phyloP scores from a whole-genome alignment of 1,140 invertebrate genomes.

The Steinernema feltiae region DNA sequence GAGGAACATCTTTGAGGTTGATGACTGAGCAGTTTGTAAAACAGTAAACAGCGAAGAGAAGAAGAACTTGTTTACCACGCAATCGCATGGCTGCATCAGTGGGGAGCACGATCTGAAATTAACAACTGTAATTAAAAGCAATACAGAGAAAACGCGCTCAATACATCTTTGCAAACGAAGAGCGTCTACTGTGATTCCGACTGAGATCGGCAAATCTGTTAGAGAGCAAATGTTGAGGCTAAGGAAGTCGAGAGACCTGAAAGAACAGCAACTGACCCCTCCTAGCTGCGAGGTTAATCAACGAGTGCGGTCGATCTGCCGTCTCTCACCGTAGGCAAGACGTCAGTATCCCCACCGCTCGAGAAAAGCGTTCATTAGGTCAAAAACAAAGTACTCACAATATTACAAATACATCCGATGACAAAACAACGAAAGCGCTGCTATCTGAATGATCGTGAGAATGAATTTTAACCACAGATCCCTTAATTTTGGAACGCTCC shows the following conservation, averaged over 20 bases:
- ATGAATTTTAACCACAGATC: too few relatives aligned
- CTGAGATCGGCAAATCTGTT: background rate
- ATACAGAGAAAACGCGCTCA: background rate
- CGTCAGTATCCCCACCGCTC: background rate
- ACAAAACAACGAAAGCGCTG: too few relatives aligned
- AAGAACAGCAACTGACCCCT: constrained; percentile 8
- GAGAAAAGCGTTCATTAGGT: background rate
- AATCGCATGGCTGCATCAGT: background rate
- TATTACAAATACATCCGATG: too few relatives aligned
- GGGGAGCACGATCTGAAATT: background rate
- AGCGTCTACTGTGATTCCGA: background rate
- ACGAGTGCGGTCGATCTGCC: constrained; percentile 7
- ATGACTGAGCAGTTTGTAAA: too few relatives aligned
- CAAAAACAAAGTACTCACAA: too few relatives aligned
- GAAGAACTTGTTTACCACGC: background rate
- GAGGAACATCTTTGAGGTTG: constrained; percentile 12
- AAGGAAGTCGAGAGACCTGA: constrained; percentile 2
- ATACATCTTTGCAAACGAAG: background rate
- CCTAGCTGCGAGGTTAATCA: constrained; percentile 6
- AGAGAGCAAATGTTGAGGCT: background rate
- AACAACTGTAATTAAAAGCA: background rate
- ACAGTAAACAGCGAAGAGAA: background rate
- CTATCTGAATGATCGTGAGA: too few relatives aligned
- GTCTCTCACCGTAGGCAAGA: background rate
- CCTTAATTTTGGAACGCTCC: too few relatives aligned